Base-by-base conservation (phyloP, 2,888 invertebrate genomes). In the Eupsilia transversa region DNA sequence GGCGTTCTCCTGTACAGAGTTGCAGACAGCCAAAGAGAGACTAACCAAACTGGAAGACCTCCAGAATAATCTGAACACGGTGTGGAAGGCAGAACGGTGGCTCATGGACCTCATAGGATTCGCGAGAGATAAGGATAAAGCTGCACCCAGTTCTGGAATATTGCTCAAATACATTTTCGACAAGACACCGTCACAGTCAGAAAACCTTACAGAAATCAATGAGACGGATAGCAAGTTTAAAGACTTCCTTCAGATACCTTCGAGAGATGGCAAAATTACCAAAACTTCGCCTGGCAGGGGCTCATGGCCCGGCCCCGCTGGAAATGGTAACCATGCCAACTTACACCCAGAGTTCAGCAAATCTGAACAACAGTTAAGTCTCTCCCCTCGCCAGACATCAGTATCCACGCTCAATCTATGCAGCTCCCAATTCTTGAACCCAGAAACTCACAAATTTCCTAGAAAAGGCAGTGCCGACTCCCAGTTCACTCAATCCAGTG, bases 71-170 rank as follows among this genome's bases (percentile, higher is more conserved):
- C 96, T 99, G 63, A 99, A 99, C 89, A 95, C 97, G 0, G 97
- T 99, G 5, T 99, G 99, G 99, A 99, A 99, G 91, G 98, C 98
- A 33, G 98, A 99, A 60, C 97, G 99, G 30, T 99, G 99, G 99
- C 97, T 99, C 33, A 98, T 99, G 97, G 99, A 99, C 91, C 98
- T 99, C 10, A 99, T 99, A 72, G 98, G 98, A 0, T 99, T 99
- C 92, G 99, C 99, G 0, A 97, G 99, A 79, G 99, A 99, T 79
- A 96, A 96, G 86, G 96, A 96, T 81, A 96, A 96, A 83, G 92
- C 94, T 17, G 90, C 92, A 1, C 91, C 93, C 3, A 94, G 94
- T 79, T 96, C 97, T 49, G 96, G 97, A 61, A 96, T 96, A 92
- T 89, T 95, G 86, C 92, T 96, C 87, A 96, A 95, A 88, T 89